Base-by-base conservation (phyloP, 2,888 invertebrate species). In the Poecilus cupreus region DNA sequence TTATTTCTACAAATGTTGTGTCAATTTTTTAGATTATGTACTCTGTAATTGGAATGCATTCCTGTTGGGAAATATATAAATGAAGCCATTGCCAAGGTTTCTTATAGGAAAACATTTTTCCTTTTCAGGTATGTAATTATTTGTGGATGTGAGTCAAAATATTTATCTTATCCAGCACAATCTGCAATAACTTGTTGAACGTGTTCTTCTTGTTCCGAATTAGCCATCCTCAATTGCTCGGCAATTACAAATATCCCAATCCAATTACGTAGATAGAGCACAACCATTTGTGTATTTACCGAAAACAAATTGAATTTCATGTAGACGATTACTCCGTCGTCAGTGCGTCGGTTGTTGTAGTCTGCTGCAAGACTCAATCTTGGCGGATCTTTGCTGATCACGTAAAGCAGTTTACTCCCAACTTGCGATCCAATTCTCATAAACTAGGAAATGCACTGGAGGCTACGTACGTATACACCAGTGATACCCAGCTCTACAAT, bases 351-450 rank as follows among this genome's bases (percentile, higher is more conserved):
- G 51, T n/a, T n/a, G n/a, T n/a, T n/a, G n/a, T n/a, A 13, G 8
- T 51, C 16, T 51, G 18, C 11, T 18, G 8, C 20, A 51, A 18
- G 51, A 51, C 18, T 51, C 51, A 18, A 32, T 68, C 18, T 18
- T 37, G 32, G 37, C 3, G 37, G 51, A 68, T 68, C 37, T 16
- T 8, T 13, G 32, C 18, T 68, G 64, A 68, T 68, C 64, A 68
- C 64, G 64, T 68, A 37, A 37, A 68, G 37, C 37, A 68, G 37
- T 68, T 68, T 68, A 32, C 64, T 68, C 32, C 1, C 39, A 32
- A 37, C 10, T 68, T 32, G 64, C 32, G 64, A 68, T 68, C 18
- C 64, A 32, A 68, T 68, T 68, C 64, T 11, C 64, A 68, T 68
- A 68, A 68, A 68, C 18, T 37, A 37, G 64, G 4, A 37, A 68